Conservation (phyloP, 2,797 vertebrate species). For the Otus scops region DNA sequence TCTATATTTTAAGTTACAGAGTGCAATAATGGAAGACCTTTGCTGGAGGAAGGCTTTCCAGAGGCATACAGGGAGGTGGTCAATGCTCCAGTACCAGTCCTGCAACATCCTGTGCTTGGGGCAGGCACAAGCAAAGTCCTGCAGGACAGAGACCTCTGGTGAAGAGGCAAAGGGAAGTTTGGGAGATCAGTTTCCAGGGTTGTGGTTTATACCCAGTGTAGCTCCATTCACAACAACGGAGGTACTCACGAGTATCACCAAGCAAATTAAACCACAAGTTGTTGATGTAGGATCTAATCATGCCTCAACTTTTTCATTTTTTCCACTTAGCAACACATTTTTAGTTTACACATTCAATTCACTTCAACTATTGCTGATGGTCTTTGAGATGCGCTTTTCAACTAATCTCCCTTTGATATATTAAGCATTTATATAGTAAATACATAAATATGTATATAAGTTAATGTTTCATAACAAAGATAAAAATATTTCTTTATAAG, state of each 20-base stretch:
- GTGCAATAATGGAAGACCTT: background rate
- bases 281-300: background rate
- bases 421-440: background rate
- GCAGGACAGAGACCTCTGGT: background rate
- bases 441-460: background rate
- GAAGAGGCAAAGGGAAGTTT: background rate
- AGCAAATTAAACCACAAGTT: background rate
- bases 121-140: background rate
- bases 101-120: background rate
- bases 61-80: background rate
- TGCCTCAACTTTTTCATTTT: background rate
- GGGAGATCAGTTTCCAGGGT: background rate
- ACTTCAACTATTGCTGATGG: background rate
- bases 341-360: background rate
- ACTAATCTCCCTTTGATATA: background rate
- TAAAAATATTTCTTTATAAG: background rate
- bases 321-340: background rate
- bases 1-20: background rate
- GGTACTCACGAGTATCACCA: background rate
- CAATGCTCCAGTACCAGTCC: background rate
- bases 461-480: background rate
- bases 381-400: background rate
- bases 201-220: background rate
- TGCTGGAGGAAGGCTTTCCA: constrained; percentile 38
- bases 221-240: background rate